These are phyloP conservation scores for Mesocricetus auratus DNA, from an alignment of 2,113 vertebrate species.

Conservation along the genomic window DNA sequence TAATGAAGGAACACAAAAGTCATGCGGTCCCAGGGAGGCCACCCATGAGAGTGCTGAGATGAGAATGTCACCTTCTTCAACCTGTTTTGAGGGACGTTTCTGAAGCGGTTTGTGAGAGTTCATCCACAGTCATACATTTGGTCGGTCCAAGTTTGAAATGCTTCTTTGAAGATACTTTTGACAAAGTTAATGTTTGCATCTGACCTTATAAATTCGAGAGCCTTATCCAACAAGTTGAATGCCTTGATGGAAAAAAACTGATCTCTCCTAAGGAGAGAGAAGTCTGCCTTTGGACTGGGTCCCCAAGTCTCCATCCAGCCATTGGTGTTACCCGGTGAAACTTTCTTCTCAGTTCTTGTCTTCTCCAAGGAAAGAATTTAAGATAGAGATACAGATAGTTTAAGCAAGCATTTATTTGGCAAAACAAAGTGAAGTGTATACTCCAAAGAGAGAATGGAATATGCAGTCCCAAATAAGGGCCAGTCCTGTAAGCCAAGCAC, in stretches of 20 bases:
- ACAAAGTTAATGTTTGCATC: background rate
- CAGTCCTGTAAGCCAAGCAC: background rate
- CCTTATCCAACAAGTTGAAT: background rate
- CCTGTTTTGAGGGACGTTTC: background rate
- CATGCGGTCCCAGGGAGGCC: background rate
- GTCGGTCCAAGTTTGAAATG: background rate
- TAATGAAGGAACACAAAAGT: background rate
- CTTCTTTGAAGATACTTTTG: background rate
- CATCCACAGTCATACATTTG: background rate
- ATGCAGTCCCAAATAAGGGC: background rate
- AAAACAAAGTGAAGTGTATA: background rate
- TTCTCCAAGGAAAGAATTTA: background rate
- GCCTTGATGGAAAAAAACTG: background rate
- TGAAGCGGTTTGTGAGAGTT: background rate
- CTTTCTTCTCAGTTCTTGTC: background rate
- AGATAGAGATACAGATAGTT: background rate
- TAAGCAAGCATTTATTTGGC: background rate
- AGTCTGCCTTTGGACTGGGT: background rate
- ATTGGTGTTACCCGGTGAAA: background rate
- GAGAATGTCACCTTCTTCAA: background rate
- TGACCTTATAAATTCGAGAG: background rate
- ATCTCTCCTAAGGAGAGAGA: background rate
- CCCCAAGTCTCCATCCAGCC: background rate
- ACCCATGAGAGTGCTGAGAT: background rate
- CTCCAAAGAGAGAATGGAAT: background rate